A percentile compares a stretch with the other conserved stretches of the same genome.
Conservation (phyloP, 2,888 invertebrate genomes). For the Rhopalosiphum nymphaeae region DNA sequence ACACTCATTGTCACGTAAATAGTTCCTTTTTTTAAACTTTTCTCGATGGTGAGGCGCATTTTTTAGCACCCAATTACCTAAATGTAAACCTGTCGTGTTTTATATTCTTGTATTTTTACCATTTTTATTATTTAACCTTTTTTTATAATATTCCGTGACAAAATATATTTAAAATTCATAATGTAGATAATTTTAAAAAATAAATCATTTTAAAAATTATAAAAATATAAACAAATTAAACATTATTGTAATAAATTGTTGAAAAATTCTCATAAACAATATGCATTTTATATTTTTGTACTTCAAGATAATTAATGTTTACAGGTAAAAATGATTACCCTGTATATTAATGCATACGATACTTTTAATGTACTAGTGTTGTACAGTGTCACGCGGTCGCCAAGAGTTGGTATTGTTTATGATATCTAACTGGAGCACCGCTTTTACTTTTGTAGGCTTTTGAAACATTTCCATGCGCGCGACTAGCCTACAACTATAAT, state of each 20-base stretch:
- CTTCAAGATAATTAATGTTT: neutral
- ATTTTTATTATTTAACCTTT: neutral
- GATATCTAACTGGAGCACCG: conserved; percentile 15
- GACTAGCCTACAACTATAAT: neutral
- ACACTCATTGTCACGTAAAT: neutral
- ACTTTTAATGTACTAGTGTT: neutral
- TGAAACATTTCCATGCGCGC: neutral
- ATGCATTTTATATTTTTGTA: neutral
- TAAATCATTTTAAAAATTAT: neutral
- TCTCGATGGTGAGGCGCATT: neutral
- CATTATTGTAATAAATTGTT: neutral
- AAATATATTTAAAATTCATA: neutral
- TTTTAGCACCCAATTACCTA: neutral
- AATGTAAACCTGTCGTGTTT: neutral
- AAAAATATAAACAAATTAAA: neutral
- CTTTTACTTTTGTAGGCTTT: conserved; percentile 28
- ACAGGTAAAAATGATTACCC: neutral
- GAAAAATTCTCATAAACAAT: neutral
- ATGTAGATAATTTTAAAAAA: neutral
- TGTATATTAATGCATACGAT: neutral
- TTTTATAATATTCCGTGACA: neutral
- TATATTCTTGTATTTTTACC: neutral
- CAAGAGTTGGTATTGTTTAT: neutral
- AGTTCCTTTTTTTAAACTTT: neutral
- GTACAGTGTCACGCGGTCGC: neutral